Percentiles rank a stretch among this genome's conserved stretches.
These are phyloP conservation scores for Puma concolor DNA, from an alignment of 2,113 vertebrate genomes.

Conservation along the genomic window DNA sequence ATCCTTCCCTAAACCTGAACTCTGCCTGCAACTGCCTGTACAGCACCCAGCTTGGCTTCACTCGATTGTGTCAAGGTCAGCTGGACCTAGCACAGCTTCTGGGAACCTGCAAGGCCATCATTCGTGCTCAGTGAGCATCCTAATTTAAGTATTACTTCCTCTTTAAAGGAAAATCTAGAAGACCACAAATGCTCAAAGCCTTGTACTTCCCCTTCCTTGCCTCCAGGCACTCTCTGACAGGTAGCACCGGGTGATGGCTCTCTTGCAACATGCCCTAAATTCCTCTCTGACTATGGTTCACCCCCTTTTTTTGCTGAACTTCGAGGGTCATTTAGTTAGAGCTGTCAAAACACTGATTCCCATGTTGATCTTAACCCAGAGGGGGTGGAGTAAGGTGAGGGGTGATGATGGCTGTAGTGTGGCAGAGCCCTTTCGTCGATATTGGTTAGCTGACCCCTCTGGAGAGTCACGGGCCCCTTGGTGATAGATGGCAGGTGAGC, in stretches of 20 bases:
- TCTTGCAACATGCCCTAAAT: background rate
- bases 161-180: constrained; percentile 1
- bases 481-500: background rate
- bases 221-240: background rate
- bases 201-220: background rate
- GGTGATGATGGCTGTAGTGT: too few species aligned
- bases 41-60: background rate
- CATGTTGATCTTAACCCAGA: background rate
- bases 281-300: background rate
- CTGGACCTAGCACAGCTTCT: background rate
- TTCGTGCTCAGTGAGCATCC: background rate
- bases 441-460: background rate
- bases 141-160: background rate
- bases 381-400: background rate
- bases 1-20: background rate
- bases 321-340: background rate
- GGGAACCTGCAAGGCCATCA: background rate
- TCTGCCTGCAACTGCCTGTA: background rate
- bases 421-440: background rate
- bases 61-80: background rate
- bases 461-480: background rate
- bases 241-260: background rate
- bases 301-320: background rate
- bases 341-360: background rate
- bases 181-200: background rate